Evolutionary conservation across 2,113 vertebrate species (phyloP).

Genomic region (Pseudopipra pipra): DNA sequence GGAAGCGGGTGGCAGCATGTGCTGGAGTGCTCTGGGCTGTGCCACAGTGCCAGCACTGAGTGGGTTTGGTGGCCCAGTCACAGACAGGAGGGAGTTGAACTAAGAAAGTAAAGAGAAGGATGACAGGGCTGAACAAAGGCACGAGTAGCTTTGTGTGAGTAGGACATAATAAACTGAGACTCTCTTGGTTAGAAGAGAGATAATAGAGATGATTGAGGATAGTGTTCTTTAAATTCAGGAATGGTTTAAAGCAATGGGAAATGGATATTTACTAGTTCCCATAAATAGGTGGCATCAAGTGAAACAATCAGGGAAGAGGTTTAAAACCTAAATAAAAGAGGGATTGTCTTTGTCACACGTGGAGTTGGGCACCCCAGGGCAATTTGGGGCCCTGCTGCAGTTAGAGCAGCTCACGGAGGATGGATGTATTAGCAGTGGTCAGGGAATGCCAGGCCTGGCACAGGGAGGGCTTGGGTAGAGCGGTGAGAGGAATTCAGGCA

Average conservation of each 20-base stretch:
- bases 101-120: background rate
- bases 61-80: background rate
- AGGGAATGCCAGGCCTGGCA: fast-evolving
- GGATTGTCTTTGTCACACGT: background rate
- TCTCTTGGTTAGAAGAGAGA: background rate
- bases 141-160: background rate
- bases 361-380: fast-evolving
- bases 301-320: background rate
- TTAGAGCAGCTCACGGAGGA: background rate
- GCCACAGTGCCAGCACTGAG: background rate
- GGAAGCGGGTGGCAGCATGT: background rate
- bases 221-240: background rate
- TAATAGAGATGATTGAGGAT: background rate
- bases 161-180: background rate
- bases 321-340: background rate
- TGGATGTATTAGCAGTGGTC: background rate
- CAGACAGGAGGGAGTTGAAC: background rate
- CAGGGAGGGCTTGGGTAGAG: background rate
- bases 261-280: background rate
- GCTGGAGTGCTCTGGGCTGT: background rate
- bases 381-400: background rate
- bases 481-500: background rate
- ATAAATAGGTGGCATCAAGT: background rate
- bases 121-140: background rate
- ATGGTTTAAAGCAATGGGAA: background rate